Conservation (phyloP, 2,888 invertebrate genomes). For the Aleiodes alternator region DNA sequence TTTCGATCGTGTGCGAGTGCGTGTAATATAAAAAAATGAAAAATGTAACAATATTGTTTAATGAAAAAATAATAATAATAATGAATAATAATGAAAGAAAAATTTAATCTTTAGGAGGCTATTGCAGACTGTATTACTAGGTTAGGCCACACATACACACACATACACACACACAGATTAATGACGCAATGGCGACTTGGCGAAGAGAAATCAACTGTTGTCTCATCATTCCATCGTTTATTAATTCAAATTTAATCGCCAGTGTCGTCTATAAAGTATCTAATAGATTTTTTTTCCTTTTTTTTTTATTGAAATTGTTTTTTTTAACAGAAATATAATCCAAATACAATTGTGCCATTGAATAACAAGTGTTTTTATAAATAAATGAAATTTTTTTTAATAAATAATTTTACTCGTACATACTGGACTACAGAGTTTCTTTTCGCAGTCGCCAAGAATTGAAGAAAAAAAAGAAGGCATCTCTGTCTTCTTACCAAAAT, state of each 20-base stretch:
- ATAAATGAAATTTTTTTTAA: constrained; percentile 12
- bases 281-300: background rate
- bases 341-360: too few species aligned
- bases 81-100: constrained; percentile 18
- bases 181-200: constrained; percentile 68
- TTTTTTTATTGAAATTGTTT: too few species aligned
- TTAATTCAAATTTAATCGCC: constrained; percentile 13
- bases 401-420: constrained; percentile 8
- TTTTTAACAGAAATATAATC: too few species aligned
- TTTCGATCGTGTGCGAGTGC: constrained; percentile 67
- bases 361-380: background rate
- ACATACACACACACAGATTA: constrained; percentile 8
- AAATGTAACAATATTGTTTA: constrained; percentile 39
- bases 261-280: constrained; percentile 25
- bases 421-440: constrained; percentile 33
- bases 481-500: constrained; percentile 57
- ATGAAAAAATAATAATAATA: constrained; percentile 11
- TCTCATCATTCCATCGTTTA: background rate
- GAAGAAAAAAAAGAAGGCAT: constrained; percentile 49
- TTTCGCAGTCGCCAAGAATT: background rate
- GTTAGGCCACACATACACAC: constrained; percentile 50
- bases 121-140: constrained; percentile 74
- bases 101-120: constrained; percentile 67
- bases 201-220: constrained; percentile 37
- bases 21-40: constrained; percentile 71